Evolutionary conservation across 2,888 invertebrate genomes (phyloP).

Genomic region (Drosophila incognita): DNA sequence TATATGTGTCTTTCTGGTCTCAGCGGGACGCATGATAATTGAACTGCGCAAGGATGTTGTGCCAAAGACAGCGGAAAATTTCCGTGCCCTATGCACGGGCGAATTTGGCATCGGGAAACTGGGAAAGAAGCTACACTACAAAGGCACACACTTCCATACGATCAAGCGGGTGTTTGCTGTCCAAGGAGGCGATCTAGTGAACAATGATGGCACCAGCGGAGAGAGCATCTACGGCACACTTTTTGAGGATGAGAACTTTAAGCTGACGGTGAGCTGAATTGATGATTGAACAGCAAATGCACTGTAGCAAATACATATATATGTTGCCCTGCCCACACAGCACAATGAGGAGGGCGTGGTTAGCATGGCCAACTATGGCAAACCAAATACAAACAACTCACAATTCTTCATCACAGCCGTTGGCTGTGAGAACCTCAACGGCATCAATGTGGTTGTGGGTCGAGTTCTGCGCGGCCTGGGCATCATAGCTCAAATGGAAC

Average conservation of each 20-base stretch:
- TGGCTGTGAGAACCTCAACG: conserved; percentile 91
- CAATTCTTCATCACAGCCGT: conserved; percentile 96
- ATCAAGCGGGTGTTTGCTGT: conserved; percentile 95
- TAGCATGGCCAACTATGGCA: conserved; percentile 92
- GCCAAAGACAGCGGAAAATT: conserved; percentile 96
- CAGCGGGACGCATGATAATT: conserved; percentile 93
- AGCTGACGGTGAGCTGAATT: conserved; percentile 86
- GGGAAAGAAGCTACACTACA: conserved; percentile 93
- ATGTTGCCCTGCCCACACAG: conserved; percentile 86
- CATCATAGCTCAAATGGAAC: conserved; percentile 89
- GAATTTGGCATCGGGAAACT: conserved; percentile 90
- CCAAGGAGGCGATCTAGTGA: conserved; percentile 92
- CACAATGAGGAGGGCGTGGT: conserved; percentile 88
- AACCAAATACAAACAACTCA: conserved; percentile 94
- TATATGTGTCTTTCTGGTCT: conserved; percentile 46
- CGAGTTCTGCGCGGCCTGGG: conserved; percentile 91
- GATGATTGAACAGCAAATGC: background rate
- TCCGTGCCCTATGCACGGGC: conserved; percentile 95
- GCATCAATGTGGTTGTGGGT: conserved; percentile 93
- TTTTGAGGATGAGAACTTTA: conserved; percentile 96
- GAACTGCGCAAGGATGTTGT: conserved; percentile 93
- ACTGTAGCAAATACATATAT: background rate
- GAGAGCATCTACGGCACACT: conserved; percentile 96
- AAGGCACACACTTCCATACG: conserved; percentile 92
- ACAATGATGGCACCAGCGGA: conserved; percentile 94